Evolutionary conservation across 2,888 invertebrate species (phyloP).

Genomic region (Desoria tigrina): DNA sequence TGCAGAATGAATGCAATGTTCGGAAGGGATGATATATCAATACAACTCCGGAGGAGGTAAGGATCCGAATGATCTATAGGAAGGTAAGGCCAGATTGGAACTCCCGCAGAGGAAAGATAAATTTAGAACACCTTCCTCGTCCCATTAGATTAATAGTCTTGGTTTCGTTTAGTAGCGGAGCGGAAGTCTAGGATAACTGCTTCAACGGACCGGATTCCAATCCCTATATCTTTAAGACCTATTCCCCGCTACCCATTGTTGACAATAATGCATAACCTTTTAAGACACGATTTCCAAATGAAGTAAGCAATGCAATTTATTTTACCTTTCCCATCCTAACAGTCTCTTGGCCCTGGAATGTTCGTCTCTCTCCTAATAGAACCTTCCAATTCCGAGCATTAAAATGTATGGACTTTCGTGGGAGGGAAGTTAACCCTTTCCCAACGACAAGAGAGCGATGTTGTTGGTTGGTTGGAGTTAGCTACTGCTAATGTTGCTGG

Average conservation of each 20-base stretch:
- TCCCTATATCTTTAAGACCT: background rate
- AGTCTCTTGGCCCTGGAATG: no score
- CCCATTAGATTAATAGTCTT: conserved; percentile 21
- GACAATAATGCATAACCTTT: conserved; percentile 17
- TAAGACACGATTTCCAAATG: background rate
- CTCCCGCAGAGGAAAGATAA: conserved; percentile 22
- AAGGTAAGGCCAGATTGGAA: conserved; percentile 1
- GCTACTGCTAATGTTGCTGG: no score
- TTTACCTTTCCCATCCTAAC: conserved; percentile 8
- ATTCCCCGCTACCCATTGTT: background rate
- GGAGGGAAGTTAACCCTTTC: background rate
- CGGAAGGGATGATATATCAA: no score
- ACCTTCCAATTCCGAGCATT: background rate
- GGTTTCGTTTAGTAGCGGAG: background rate
- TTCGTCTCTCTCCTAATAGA: background rate
- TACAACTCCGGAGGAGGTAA: background rate
- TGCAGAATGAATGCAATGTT: no score
- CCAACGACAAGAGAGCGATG: no score
- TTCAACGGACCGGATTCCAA: no score
- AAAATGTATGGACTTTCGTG: conserved; percentile 19
- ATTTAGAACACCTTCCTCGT: conserved; percentile 20
- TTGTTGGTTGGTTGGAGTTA: no score
- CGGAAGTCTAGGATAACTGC: no score
- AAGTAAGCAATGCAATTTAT: conserved; percentile 15
- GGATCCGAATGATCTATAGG: background rate